Evolutionary conservation across 1,140 invertebrate genomes (phyloP).

Genomic region (Drosophila pseudoobscura): DNA sequence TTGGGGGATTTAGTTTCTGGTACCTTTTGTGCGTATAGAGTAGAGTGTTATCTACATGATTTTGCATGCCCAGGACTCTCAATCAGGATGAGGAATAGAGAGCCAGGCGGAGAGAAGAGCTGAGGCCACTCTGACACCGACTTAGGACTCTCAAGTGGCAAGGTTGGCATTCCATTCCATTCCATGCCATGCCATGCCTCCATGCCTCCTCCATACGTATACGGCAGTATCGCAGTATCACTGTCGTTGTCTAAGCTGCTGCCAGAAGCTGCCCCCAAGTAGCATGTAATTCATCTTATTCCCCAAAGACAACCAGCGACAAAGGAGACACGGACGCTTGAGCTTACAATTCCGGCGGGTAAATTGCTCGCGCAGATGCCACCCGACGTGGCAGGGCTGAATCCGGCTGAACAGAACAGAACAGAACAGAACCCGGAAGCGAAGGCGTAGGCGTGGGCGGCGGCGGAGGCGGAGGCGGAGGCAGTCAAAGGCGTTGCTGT

Average conservation of each 20-base stretch:
- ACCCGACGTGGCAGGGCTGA: background rate
- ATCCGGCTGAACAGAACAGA: background rate
- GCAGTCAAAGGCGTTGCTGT: constrained; percentile 61
- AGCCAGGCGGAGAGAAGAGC: background rate
- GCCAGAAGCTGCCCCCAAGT: constrained; percentile 44
- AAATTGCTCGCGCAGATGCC: constrained; percentile 27
- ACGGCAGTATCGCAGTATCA: background rate
- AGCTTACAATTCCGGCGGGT: constrained; percentile 54
- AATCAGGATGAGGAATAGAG: too few relatives aligned
- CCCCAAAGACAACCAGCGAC: constrained; percentile 65
- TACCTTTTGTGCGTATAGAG: constrained; percentile 63
- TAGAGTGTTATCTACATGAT: constrained; percentile 65
- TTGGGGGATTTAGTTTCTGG: constrained; percentile 72
- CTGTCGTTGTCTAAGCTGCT: constrained; percentile 36
- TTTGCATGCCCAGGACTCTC: constrained; percentile 39
- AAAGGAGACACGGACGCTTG: constrained; percentile 52
- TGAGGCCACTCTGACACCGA: too few relatives aligned
- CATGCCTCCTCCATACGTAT: too few relatives aligned
- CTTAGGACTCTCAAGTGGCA: too few relatives aligned
- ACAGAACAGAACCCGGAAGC: background rate
- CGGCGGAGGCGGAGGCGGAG: constrained; percentile 3
- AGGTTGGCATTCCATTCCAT: too few relatives aligned
- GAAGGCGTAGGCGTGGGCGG: background rate
- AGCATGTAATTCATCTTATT: constrained; percentile 82
- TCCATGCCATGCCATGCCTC: too few relatives aligned